Conservation (phyloP, 2,113 vertebrate species). For the Hippocampus abdominalis region DNA sequence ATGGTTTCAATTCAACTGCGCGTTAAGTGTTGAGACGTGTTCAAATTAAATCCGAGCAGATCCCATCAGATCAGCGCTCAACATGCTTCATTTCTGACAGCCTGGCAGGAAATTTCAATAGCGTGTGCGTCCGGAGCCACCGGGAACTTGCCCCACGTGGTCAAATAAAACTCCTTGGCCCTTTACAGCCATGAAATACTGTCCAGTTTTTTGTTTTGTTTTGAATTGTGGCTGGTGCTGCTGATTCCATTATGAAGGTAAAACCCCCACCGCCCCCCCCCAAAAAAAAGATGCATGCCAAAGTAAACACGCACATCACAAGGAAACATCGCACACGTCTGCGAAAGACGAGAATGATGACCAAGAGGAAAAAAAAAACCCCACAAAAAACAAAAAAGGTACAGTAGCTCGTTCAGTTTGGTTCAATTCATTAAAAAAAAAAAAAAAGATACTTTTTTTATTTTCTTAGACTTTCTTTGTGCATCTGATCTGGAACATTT, state of each 20-base stretch:
- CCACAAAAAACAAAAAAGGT: too few species aligned
- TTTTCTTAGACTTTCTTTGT: background rate
- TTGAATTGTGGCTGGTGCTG: slow-evolving; percentile 25
- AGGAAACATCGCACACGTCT: background rate
- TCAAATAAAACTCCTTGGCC: slow-evolving; percentile 57
- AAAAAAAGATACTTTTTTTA: background rate
- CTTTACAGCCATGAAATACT: slow-evolving; percentile 49
- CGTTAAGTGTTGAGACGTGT: slow-evolving; percentile 31
- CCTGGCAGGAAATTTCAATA: slow-evolving; percentile 63
- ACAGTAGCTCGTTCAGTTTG: slow-evolving; percentile 8
- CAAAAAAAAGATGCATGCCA: slow-evolving; percentile 47
- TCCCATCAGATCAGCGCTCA: slow-evolving; percentile 38
- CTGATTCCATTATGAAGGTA: slow-evolving; percentile 52
- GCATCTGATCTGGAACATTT: slow-evolving; percentile 8
- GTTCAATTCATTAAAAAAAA: background rate
- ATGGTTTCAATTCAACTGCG: slow-evolving; percentile 10
- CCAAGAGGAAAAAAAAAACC: background rate
- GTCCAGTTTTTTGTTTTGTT: slow-evolving; percentile 19
- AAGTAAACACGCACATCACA: slow-evolving; percentile 42
- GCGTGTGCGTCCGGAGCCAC: slow-evolving; percentile 39
- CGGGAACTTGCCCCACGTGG: slow-evolving; percentile 48
- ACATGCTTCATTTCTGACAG: slow-evolving; percentile 46
- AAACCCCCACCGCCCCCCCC: slow-evolving; percentile 25
- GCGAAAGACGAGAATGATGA: background rate
- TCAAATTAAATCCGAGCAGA: slow-evolving; percentile 36